Base-by-base conservation (phyloP, 2,888 invertebrate genomes). In the Arge pagana region DNA sequence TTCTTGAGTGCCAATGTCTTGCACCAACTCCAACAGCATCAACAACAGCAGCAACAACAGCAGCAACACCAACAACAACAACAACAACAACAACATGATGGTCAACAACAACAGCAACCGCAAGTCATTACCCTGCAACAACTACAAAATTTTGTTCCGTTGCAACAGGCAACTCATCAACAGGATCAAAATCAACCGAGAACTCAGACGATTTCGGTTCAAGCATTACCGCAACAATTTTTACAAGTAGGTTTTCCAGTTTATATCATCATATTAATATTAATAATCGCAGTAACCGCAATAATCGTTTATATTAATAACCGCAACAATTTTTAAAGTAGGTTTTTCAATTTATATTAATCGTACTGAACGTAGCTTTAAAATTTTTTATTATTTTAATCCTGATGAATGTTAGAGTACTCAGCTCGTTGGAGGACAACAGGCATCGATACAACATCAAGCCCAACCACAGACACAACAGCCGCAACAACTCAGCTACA, bases 191-290 rank as follows among this genome's bases (percentile, higher is more conserved):
- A 72, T 45, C 74, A 70, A 39, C 76, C 72, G 50, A 69, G 72
- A 53, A 62, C 73, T 1, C 77, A 73, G 53, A 71, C 74, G 0
- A 78, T 80, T 30, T 78, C 79, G 6, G 77, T 80, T 48, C 80
- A 80, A 58, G 80, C 79, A 18, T 63, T 81, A 50, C 80, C 80
- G 1, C 80, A 80, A 48, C 82, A 82, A 64, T 78, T 81, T 60
- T 66, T 82, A 43, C 82, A 80, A 70, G 80, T 79, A 60, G 51
- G 53, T 54, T 11, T 23, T 11, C 36, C 24, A 24, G n/a, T 6
- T 7, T n/a, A 10, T 13, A 3, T 21, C 3, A 2, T 11, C 15
- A 3, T 16, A 6, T 30, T 28, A 5, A 28, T 28, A 28, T 15
- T 10, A 13, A 15, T 16, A 16, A 35, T n/a, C n/a, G n/a, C n/a